Base-by-base conservation (phyloP, 2,797 vertebrate species). In the Melanotaenia trifasciata region DNA sequence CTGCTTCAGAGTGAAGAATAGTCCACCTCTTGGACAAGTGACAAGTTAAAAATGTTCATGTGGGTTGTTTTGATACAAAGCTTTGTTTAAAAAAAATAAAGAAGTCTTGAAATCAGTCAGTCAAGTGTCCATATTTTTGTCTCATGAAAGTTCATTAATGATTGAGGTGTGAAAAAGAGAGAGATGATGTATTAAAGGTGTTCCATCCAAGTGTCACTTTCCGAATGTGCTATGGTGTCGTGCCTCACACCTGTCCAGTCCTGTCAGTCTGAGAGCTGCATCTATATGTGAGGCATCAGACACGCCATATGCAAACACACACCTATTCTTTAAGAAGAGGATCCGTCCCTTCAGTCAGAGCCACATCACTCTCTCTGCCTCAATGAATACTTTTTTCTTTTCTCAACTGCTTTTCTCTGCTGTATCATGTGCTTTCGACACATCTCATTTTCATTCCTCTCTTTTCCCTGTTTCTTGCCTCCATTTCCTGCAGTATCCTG, bases 231-330 rank as follows among this genome's bases (percentile, higher is more conserved):
- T 67, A 56, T 8, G 20, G 75, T 64, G 64, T 68, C n/a, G 36
- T 78, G 84, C 74, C 67, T 81, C 84, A 87, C 87, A 90, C 87
- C 90, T 90, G 90, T 85, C 87, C 84, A 64, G 74, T 32, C 76
- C 90, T 89, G 89, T 92, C 90, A 91, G 65, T 87, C 86, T 83
- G 67, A 74, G 79, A 86, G 80, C 81, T 30, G 57, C 59, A 81
- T 75, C 68, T 67, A 78, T 86, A 80, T 82, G 51, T 12, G 60
- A 86, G 80, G 73, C 72, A 74, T 78, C 80, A 80, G 64, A 57
- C 59, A n/a, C 81, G 87, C 86, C 83, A 60, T 80, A 91, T 92
- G 87, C 89, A 90, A 92, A 92, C 87, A 75, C 64, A 14, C 74
- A 85, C 81, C 77, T 70, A 50, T 79, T 84, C 79, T 82, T 81